These are phyloP conservation scores for Tragulus kanchil DNA, from an alignment of 2,113 vertebrate species.

Conservation along the genomic window DNA sequence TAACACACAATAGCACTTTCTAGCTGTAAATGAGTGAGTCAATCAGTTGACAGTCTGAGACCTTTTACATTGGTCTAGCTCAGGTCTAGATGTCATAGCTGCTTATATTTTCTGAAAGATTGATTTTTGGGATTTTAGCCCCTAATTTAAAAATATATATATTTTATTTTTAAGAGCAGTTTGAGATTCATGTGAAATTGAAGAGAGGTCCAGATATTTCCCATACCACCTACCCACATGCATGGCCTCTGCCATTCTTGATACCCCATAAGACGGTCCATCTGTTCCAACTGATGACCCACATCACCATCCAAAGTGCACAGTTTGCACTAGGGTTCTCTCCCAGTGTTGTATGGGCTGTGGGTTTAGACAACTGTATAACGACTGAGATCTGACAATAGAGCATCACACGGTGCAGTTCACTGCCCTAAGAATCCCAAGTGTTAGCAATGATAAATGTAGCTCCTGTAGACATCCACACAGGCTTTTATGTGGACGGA, in stretches of 20 bases:
- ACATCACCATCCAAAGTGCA: neutral
- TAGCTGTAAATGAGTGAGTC: neutral
- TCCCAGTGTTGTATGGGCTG: neutral
- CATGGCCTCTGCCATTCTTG: neutral
- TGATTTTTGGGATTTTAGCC: neutral
- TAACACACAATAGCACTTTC: neutral
- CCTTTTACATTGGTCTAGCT: neutral
- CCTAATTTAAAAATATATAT: neutral
- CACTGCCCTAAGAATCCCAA: neutral
- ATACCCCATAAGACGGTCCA: neutral
- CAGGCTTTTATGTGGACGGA: neutral
- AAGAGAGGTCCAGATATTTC: neutral
- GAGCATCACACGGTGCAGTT: neutral
- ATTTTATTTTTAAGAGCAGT: neutral
- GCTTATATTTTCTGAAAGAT: neutral
- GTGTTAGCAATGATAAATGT: neutral
- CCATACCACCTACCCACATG: no score
- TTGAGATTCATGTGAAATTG: neutral
- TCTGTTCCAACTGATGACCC: neutral
- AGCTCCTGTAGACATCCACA: neutral
- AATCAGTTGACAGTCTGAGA: neutral
- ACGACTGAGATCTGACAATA: neutral
- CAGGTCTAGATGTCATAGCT: neutral
- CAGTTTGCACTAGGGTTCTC: neutral
- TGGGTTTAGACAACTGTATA: neutral